A percentile compares a stretch with the other conserved stretches of the same genome.
Evolutionary conservation across 2,113 vertebrate genomes (phyloP).

Genomic region (Ailuropoda melanoleuca): DNA sequence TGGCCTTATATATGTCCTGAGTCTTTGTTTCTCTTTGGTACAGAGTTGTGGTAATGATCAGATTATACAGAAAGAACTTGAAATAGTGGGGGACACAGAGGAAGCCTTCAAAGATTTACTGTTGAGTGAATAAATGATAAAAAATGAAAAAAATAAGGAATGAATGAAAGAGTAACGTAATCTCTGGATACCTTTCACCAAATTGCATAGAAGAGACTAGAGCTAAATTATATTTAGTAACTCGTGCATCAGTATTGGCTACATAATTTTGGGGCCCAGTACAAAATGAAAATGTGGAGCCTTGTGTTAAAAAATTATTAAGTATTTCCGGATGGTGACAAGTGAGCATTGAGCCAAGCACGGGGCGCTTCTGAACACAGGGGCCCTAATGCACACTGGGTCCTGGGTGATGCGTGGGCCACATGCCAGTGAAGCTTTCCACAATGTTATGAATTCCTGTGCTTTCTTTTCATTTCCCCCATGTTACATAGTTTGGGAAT

Average conservation of each 20-base stretch:
- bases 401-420: accelerated
- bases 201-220: background rate
- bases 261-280: too few species aligned
- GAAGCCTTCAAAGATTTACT: background rate
- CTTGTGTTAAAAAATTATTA: background rate
- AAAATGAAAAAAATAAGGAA: background rate
- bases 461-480: background rate
- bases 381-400: too few species aligned
- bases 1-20: background rate
- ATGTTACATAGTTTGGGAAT: background rate
- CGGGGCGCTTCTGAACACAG: accelerated
- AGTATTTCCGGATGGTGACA: background rate
- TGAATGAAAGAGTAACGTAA: background rate
- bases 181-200: background rate
- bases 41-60: background rate
- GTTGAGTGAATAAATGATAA: background rate
- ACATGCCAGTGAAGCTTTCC: background rate
- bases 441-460: background rate
- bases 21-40: background rate
- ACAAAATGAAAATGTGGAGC: background rate
- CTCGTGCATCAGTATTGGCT: background rate
- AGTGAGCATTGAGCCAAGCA: background rate
- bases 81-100: background rate
- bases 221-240: background rate
- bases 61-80: background rate